Conservation (phyloP, 1,140 invertebrate species). For the Drosophila triauraria region DNA sequence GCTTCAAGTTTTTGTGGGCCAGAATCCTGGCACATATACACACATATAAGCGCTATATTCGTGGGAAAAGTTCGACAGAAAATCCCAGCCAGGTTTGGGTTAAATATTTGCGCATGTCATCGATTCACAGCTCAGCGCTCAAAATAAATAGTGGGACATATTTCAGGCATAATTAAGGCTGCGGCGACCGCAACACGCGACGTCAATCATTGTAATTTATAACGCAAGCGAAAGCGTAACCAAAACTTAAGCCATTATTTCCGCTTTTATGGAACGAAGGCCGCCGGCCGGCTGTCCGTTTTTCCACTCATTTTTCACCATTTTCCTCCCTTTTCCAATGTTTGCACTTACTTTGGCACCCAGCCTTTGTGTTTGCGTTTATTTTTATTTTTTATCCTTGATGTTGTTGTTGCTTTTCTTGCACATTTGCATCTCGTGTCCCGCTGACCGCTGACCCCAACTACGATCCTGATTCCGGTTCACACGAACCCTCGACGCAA, state of each 20-base stretch:
- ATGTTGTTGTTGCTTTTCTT: slow-evolving; percentile 20
- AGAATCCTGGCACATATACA: slow-evolving; percentile 5
- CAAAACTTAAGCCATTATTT: slow-evolving; percentile 73
- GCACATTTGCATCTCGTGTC: slow-evolving; percentile 48
- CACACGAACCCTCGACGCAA: slow-evolving; percentile 42
- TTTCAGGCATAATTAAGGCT: slow-evolving; percentile 48
- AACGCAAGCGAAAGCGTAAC: slow-evolving; percentile 44
- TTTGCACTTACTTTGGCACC: slow-evolving; percentile 26
- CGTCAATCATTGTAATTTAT: slow-evolving; percentile 77
- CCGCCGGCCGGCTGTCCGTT: slow-evolving; percentile 15
- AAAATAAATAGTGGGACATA: slow-evolving; percentile 49
- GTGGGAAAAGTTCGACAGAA: background rate
- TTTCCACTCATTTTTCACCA: slow-evolving; percentile 21
- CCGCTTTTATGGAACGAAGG: slow-evolving; percentile 57
- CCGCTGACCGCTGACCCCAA: slow-evolving; percentile 22
- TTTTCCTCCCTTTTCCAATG: slow-evolving; percentile 11
- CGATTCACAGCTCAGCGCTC: slow-evolving; percentile 14
- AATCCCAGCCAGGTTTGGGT: background rate
- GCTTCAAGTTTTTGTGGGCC: slow-evolving; percentile 14
- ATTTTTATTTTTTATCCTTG: slow-evolving; percentile 15
- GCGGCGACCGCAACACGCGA: slow-evolving; percentile 37
- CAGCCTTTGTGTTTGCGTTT: slow-evolving; percentile 13
- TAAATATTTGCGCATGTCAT: slow-evolving; percentile 29
- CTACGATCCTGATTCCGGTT: slow-evolving; percentile 22
- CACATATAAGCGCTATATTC: background rate